These are phyloP conservation scores for Parapristionchus giblindavisi DNA, from an alignment of 2,888 invertebrate genomes.

Conservation along the genomic window DNA sequence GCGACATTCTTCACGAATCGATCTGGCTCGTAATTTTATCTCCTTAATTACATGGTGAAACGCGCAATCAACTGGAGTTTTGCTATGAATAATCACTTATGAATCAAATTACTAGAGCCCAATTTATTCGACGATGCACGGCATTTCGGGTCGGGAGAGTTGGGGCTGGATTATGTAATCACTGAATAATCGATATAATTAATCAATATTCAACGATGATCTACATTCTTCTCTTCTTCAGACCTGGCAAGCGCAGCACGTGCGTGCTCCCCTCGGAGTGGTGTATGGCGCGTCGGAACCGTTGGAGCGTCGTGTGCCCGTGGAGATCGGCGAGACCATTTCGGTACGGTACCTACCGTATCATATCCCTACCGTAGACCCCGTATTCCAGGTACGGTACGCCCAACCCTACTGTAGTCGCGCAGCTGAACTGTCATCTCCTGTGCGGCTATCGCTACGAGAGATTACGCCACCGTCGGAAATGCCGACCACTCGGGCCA, in stretches of 20 bases:
- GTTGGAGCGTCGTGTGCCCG: conserved; percentile 11
- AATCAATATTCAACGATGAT: too few relatives aligned
- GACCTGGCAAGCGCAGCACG: neutral
- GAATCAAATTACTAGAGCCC: too few relatives aligned
- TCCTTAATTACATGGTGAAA: too few relatives aligned
- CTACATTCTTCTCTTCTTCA: neutral
- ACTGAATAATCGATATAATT: too few relatives aligned
- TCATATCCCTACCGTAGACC: neutral
- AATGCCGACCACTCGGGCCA: neutral
- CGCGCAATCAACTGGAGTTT: too few relatives aligned
- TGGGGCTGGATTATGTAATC: too few relatives aligned
- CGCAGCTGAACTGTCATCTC: neutral
- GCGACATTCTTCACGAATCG: too few relatives aligned
- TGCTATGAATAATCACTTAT: too few relatives aligned
- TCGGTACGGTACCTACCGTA: neutral
- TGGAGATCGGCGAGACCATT: conserved; percentile 30
- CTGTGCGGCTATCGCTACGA: neutral
- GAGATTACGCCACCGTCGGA: neutral
- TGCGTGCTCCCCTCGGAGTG: neutral
- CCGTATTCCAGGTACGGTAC: neutral
- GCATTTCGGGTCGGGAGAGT: too few relatives aligned
- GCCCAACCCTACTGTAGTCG: neutral
- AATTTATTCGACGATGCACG: too few relatives aligned
- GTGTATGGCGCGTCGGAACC: neutral
- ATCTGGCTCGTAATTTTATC: too few relatives aligned